Conservation (phyloP, 2,113 vertebrate species). For the Saiga tatarica region DNA sequence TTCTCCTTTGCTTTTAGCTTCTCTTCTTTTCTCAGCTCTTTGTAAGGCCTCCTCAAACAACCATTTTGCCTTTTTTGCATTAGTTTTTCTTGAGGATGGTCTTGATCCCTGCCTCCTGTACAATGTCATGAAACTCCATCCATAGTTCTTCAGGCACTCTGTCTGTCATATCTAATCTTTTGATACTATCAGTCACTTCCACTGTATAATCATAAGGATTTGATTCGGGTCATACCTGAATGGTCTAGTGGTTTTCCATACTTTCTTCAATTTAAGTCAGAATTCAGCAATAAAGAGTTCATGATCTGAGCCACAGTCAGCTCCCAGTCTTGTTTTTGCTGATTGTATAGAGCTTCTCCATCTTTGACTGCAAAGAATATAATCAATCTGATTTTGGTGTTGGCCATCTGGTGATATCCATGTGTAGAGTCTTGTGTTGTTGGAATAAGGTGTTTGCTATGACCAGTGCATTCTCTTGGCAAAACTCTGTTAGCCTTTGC, state of each 20-base stretch:
- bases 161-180: neutral
- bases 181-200: neutral
- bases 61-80: neutral
- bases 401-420: neutral
- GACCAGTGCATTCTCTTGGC: neutral
- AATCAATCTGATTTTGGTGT: neutral
- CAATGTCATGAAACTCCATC: neutral
- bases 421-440: neutral
- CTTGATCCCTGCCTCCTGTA: neutral
- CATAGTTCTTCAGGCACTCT: neutral
- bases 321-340: neutral
- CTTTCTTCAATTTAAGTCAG: neutral
- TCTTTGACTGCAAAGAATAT: neutral
- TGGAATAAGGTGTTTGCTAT: neutral
- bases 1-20: neutral
- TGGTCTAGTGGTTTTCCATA: neutral
- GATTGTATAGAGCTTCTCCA: neutral
- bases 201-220: neutral
- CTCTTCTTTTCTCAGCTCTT: neutral
- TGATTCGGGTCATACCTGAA: neutral
- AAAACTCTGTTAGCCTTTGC: neutral
- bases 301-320: neutral
- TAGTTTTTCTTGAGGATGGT: neutral
- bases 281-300: neutral
- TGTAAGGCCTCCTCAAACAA: neutral